Evolutionary conservation across 2,113 vertebrate species (phyloP).

Genomic region (Poicephalus gulielmi): DNA sequence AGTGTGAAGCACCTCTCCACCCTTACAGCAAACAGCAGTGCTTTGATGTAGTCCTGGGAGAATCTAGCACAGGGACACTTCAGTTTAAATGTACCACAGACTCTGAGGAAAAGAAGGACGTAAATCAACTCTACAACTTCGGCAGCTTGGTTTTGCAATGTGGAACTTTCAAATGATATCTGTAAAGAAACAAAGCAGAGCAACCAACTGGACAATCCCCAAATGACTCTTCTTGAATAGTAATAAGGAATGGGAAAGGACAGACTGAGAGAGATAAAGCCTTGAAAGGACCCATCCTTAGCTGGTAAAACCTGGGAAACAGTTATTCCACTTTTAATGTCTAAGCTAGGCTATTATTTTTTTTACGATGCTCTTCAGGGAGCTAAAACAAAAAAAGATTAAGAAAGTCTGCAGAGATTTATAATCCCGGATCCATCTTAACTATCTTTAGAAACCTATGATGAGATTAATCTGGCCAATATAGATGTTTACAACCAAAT

Average conservation of each 20-base stretch:
- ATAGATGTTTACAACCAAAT: not conserved
- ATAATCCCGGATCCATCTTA: not conserved
- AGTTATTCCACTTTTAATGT: not conserved
- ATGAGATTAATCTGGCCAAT: not conserved
- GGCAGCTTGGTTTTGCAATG: not conserved
- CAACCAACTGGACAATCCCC: not conserved
- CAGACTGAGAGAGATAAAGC: fast-evolving
- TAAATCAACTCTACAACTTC: not conserved
- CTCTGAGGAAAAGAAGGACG: not conserved
- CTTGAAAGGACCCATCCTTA: not conserved
- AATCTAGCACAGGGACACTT: not conserved
- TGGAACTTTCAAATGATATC: not conserved
- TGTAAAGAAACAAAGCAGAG: not conserved
- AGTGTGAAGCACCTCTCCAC: not conserved
- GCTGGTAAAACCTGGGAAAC: not conserved
- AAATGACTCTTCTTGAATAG: not conserved
- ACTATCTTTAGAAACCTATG: not conserved
- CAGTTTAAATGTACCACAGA: not conserved
- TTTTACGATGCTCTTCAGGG: not conserved
- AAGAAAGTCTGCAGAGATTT: not conserved
- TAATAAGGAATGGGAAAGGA: not conserved
- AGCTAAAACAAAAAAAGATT: not conserved
- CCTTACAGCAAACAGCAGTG: not conserved
- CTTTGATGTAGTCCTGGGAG: not conserved
- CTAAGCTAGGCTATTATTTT: not conserved